phyloP scores from a whole-genome alignment of 2,888 invertebrate genomes.

The Nymphalis urticae region DNA sequence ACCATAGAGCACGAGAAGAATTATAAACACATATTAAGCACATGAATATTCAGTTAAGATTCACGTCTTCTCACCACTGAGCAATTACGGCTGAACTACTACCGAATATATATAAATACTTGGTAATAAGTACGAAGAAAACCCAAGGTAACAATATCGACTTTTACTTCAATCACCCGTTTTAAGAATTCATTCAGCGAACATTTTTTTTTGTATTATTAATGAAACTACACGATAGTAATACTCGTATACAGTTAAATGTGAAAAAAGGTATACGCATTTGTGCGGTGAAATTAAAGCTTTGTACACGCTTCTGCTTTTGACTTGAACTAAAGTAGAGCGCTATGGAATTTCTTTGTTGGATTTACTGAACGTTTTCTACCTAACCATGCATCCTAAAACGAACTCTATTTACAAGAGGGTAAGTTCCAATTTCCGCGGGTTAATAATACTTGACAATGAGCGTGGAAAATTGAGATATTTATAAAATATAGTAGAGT shows the following conservation, averaged over 20 bases:
- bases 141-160: not conserved
- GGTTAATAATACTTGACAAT: conserved; percentile 10
- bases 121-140: not conserved
- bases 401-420: not conserved
- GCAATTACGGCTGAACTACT: too few species aligned
- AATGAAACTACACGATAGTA: not conserved
- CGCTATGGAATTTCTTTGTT: conserved; percentile 25
- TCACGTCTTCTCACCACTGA: too few species aligned
- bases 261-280: conserved; percentile 13
- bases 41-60: too few species aligned
- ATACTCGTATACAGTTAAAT: not conserved
- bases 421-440: conserved; percentile 8
- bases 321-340: conserved; percentile 27
- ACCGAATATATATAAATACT: too few species aligned
- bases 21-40: too few species aligned
- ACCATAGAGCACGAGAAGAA: too few species aligned
- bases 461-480: conserved; percentile 22
- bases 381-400: conserved; percentile 9
- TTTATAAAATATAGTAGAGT: conserved; percentile 25
- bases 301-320: conserved; percentile 23
- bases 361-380: conserved; percentile 17
- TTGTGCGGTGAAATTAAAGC: conserved; percentile 16
- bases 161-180: not conserved
- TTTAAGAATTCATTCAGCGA: not conserved
- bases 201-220: not conserved